phyloP scores from a whole-genome alignment of 2,888 invertebrate species.

The Trichacis sp. region DNA sequence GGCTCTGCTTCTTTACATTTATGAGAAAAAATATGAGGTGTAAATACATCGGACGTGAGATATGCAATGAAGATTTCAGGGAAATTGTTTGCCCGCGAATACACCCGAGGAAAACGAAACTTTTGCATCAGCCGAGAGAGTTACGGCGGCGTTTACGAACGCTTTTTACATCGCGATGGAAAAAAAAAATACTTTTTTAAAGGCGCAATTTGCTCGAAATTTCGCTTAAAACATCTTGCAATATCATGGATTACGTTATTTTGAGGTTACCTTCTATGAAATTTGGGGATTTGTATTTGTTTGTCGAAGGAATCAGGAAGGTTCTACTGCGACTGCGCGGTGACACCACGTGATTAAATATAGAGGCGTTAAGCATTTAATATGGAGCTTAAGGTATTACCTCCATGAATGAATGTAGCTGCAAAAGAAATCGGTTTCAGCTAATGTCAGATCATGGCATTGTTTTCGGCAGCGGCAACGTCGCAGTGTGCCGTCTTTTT shows the following conservation, averaged over 20 bases:
- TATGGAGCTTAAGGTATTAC: too few relatives aligned
- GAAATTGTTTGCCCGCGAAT: constrained; percentile 15
- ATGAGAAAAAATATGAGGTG: constrained; percentile 33
- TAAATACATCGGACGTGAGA: constrained; percentile 33
- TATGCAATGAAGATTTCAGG: constrained; percentile 14
- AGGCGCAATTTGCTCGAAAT: too few relatives aligned
- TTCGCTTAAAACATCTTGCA: too few relatives aligned
- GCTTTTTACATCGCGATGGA: background rate
- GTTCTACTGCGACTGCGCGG: too few relatives aligned
- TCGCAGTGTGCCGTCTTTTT: too few relatives aligned
- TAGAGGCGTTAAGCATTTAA: too few relatives aligned
- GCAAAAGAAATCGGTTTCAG: too few relatives aligned
- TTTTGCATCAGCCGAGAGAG: background rate
- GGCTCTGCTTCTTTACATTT: constrained; percentile 21
- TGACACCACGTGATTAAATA: too few relatives aligned
- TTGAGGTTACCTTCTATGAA: background rate
- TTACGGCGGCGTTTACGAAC: background rate
- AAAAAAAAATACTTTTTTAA: too few relatives aligned
- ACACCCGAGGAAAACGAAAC: background rate
- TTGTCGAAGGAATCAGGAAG: background rate
- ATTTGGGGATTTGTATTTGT: background rate
- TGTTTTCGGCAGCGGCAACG: too few relatives aligned
- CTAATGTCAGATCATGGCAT: too few relatives aligned
- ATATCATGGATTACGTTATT: background rate
- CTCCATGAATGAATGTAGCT: too few relatives aligned